phyloP scores from a whole-genome alignment of 2,888 invertebrate species.

The Aromia moschata region DNA sequence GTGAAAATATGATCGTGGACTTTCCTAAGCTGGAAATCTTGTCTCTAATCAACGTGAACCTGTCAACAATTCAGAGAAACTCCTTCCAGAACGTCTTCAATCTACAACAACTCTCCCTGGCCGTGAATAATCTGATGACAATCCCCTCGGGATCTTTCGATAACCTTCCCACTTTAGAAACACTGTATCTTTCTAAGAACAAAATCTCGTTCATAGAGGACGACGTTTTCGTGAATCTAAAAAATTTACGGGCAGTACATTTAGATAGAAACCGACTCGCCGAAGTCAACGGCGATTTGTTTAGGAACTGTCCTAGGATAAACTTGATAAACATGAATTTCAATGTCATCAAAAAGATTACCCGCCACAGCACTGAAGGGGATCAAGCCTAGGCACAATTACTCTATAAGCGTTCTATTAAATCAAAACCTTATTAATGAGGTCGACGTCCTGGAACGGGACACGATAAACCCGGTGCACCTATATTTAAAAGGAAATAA shows the following conservation, averaged over 20 bases:
- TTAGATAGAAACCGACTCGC: conserved; percentile 48
- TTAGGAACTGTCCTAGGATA: conserved; percentile 39
- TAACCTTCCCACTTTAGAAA: conserved; percentile 39
- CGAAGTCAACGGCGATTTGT: conserved; percentile 43
- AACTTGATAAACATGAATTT: conserved; percentile 44
- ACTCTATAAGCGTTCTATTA: conserved; percentile 39
- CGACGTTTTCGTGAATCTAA: conserved; percentile 45
- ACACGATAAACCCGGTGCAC: conserved; percentile 36
- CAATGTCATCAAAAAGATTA: conserved; percentile 43
- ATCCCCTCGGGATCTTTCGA: conserved; percentile 45
- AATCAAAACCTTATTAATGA: conserved; percentile 40
- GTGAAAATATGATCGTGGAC: conserved; percentile 50
- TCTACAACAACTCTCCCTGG: conserved; percentile 45
- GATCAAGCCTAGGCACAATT: conserved; percentile 29
- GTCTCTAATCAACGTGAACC: conserved; percentile 45
- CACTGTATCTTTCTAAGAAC: conserved; percentile 49
- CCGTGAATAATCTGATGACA: conserved; percentile 46
- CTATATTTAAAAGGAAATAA: conserved; percentile 47
- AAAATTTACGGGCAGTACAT: conserved; percentile 43
- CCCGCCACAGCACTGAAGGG: conserved; percentile 34
- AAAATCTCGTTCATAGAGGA: conserved; percentile 44
- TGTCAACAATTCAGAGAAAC: conserved; percentile 45
- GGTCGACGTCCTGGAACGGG: conserved; percentile 39
- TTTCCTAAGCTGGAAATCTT: conserved; percentile 44
- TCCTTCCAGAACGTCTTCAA: conserved; percentile 48